Conservation (phyloP, 2,797 vertebrate genomes). For the Microcaecilia unicolor region DNA sequence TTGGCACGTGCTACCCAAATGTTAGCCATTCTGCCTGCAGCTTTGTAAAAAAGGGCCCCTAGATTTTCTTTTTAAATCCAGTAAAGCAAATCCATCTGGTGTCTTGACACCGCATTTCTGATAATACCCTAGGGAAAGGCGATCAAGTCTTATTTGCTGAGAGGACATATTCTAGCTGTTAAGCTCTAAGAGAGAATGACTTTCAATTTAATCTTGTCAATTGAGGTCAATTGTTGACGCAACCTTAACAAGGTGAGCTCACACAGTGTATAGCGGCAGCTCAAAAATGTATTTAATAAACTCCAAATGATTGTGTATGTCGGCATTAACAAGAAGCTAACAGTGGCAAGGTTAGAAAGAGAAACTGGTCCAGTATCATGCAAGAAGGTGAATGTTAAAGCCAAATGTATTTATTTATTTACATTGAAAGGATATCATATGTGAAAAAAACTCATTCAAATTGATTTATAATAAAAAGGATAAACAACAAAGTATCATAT, state of each 20-base stretch:
- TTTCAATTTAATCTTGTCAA: constrained; percentile 37
- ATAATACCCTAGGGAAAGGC: constrained; percentile 24
- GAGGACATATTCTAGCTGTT: constrained; percentile 15
- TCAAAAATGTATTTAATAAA: constrained; percentile 23
- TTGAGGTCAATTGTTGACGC: constrained; percentile 22
- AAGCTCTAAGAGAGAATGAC: constrained; percentile 18
- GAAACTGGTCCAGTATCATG: not conserved
- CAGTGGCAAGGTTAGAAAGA: not conserved
- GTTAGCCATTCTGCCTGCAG: too few relatives aligned
- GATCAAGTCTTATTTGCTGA: constrained; percentile 32
- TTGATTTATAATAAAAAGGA: too few relatives aligned
- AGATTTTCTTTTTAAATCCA: too few relatives aligned
- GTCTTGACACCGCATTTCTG: constrained; percentile 24
- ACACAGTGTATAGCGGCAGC: not conserved
- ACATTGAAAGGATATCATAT: too few relatives aligned
- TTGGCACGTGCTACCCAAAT: too few relatives aligned
- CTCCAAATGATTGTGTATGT: constrained; percentile 9
- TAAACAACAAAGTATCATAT: too few relatives aligned
- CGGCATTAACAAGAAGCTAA: constrained; percentile 13
- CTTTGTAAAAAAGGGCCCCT: too few relatives aligned
- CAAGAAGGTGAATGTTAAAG: too few relatives aligned
- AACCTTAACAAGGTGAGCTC: constrained; percentile 20
- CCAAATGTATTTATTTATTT: too few relatives aligned
- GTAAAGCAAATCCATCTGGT: constrained; percentile 17
- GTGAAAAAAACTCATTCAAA: too few relatives aligned